A percentile compares a stretch with the other conserved stretches of the same genome.
Evolutionary conservation across 2,113 vertebrate genomes (phyloP).

Genomic region (Pteropus alecto): DNA sequence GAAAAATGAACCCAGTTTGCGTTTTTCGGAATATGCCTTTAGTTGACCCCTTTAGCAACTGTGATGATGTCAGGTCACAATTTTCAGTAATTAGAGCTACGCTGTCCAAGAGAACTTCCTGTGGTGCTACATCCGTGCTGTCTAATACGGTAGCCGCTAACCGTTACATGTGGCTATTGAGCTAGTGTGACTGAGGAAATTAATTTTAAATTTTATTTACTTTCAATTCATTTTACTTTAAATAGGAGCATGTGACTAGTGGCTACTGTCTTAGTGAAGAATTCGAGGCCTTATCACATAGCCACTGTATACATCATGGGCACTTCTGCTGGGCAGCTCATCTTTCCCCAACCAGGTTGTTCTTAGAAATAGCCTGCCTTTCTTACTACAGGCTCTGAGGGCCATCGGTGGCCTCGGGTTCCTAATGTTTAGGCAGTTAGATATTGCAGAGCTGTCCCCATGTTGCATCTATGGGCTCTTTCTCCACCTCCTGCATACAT

Average conservation of each 20-base stretch:
- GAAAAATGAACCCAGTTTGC: not conserved
- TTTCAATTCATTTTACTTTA: not conserved
- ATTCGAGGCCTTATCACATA: not conserved
- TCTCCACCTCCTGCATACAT: not conserved
- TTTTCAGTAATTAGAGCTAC: not conserved
- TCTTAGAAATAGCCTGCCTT: not conserved
- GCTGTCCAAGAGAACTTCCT: not conserved
- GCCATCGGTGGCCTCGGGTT: not conserved
- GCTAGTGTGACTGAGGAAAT: not conserved
- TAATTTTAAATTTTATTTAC: not conserved
- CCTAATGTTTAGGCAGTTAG: not conserved
- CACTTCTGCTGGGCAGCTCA: not conserved
- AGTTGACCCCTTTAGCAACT: not conserved
- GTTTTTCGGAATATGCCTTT: not conserved
- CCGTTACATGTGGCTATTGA: not conserved
- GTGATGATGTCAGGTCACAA: not conserved
- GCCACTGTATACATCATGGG: not conserved
- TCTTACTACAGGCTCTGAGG: not conserved
- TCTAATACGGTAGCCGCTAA: not conserved
- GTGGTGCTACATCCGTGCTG: not conserved
- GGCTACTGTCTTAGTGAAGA: not conserved
- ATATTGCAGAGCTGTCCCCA: not conserved
- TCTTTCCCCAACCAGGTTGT: not conserved
- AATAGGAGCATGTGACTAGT: not conserved
- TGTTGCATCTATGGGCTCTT: not conserved